Percentiles rank a stretch among this genome's conserved stretches.
Conservation (phyloP, 2,113 vertebrate genomes). For the Acrocephalus arundinaceus region DNA sequence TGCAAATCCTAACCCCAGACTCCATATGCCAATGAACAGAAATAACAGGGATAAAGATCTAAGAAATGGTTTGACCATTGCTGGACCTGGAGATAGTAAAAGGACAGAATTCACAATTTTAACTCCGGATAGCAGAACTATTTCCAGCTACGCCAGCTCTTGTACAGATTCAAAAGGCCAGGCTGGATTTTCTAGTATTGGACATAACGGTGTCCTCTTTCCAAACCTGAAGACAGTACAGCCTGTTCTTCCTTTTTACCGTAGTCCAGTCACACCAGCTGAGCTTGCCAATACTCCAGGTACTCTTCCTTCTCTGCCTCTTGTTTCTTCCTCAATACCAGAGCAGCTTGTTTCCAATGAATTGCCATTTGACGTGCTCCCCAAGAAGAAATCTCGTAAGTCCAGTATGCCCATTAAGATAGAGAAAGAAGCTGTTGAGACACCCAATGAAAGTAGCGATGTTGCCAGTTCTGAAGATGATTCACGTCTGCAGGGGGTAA, state of each 20-base stretch:
- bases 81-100: constrained; percentile 76
- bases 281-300: constrained; percentile 94
- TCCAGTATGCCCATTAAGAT: constrained; percentile 99
- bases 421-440: constrained; percentile 85
- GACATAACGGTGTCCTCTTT: constrained; percentile 90
- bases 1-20: constrained; percentile 95
- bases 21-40: constrained; percentile 98
- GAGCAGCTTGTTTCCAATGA: constrained; percentile 79
- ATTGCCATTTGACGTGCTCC: constrained; percentile 77
- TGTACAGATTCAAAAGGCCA: constrained; percentile 83
- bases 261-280: constrained; percentile 90
- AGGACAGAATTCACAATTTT: constrained; percentile 73
- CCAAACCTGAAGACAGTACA: constrained; percentile 96
- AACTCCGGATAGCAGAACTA: constrained; percentile 76
- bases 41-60: constrained; percentile 96
- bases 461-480: constrained; percentile 84
- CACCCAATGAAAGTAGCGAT: constrained; percentile 70
- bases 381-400: constrained; percentile 98
- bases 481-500: constrained; percentile 66
- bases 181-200: constrained; percentile 73
- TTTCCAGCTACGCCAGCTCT: constrained; percentile 78
- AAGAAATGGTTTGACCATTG: constrained; percentile 75
- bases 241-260: constrained; percentile 95
- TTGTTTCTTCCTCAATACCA: constrained; percentile 87
- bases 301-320: constrained; percentile 89